Base-by-base conservation (phyloP, 2,797 vertebrate genomes). In the Lophotriccus pileatus region DNA sequence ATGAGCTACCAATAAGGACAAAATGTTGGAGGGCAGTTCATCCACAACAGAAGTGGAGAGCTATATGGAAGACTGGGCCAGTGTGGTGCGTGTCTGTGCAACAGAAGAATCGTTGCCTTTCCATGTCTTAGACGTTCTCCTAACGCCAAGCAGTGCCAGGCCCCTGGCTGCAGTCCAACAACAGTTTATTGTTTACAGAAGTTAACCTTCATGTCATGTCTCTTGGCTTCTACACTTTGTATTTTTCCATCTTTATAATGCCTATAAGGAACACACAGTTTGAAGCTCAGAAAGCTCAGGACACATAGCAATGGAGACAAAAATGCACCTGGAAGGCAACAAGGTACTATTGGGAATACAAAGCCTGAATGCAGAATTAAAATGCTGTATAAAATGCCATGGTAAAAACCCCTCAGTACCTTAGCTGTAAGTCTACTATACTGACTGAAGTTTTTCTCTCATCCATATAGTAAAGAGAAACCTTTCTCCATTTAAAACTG, bases 1-100 rank as follows among this genome's bases (percentile, higher is more conserved):
- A 41, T 46, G 55, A 82, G 37, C 37, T 69, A 62, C 7, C 28
- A 89, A 23, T 6, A 87, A 47, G 18, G 17, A 74, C 28, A 73
- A 53, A 34, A 72, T 9, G 15, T 10, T 24, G 27, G n/a, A 70
- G 43, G 14, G 23, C 21, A 50, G n/a, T 56, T 77, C 69, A 86
- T 36, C 34, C 32, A 41, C 30, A 66, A n/a, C n/a, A 72, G 43
- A 41, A 68, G 7, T 1, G 9, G 47, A 82, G 20, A 59, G 28
- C 52, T 22, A 24, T 4, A 9, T 1, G 70, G 56, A 83, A 60
- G 55, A 24, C 52, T 47, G 39, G 20, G 34, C 55, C 41, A 53
- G n/a, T 14, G 41, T 12, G 4, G 23, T 17, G 7, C 7, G 11
- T 2, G 9, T 1, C 27, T 17, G 20, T 27, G 20, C 8, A 23